Conservation (phyloP, 2,113 vertebrate genomes). For the Solea solea region DNA sequence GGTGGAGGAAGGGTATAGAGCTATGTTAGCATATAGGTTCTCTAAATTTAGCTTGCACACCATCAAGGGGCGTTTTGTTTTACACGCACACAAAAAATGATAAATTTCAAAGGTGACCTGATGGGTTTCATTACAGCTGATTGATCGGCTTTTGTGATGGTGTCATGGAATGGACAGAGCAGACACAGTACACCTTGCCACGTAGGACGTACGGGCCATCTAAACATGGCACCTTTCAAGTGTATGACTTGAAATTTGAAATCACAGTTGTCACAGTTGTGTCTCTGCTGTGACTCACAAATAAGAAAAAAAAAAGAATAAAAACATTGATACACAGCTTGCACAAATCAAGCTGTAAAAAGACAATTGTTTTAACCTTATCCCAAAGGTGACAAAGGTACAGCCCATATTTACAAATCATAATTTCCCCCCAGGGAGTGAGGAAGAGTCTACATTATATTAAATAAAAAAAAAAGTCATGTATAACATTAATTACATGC, state of each 20-base stretch:
- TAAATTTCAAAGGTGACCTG: conserved; percentile 83
- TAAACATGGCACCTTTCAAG: conserved; percentile 12
- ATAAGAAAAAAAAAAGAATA: too few species aligned
- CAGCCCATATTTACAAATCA: too few species aligned
- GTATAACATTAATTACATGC: too few species aligned
- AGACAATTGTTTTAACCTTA: too few species aligned
- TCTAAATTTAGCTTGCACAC: conserved; percentile 79
- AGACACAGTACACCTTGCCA: conserved; percentile 75
- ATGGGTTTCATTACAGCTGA: conserved; percentile 83
- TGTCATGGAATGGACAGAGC: conserved; percentile 74
- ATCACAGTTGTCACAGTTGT: neutral
- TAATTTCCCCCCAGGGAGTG: too few species aligned
- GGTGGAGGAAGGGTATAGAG: conserved; percentile 20
- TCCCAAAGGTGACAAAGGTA: too few species aligned
- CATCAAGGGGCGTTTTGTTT: conserved; percentile 79
- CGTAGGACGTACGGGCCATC: conserved; percentile 50
- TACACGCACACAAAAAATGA: conserved; percentile 76
- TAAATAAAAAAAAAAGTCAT: too few species aligned
- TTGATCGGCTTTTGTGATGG: conserved; percentile 79
- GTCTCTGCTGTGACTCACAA: neutral
- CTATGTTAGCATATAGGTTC: conserved; percentile 76
- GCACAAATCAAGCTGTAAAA: too few species aligned
- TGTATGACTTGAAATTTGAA: neutral
- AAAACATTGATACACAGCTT: too few species aligned
- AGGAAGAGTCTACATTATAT: too few species aligned